Evolutionary conservation across 2,888 invertebrate genomes (phyloP).

Genomic region (Ametastegia equiseti): DNA sequence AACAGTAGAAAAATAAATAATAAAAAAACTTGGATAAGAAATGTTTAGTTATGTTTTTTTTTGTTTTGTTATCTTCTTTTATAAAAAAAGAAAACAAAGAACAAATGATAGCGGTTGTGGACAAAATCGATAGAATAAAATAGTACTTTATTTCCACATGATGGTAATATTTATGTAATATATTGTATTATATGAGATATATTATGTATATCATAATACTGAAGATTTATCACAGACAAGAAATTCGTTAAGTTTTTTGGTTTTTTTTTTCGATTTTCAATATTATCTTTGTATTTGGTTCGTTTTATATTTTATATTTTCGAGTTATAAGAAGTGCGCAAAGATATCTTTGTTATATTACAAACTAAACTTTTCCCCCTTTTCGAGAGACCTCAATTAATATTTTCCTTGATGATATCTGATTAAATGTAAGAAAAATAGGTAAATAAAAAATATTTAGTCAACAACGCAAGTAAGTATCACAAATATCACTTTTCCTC

Average conservation of each 20-base stretch:
- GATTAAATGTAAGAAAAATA: too few species aligned
- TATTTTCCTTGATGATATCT: too few species aligned
- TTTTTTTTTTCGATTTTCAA: not conserved
- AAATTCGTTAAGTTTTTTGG: not conserved
- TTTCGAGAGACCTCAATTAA: too few species aligned
- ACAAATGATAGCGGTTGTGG: conserved; percentile 60
- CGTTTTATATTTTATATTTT: conserved; percentile 18
- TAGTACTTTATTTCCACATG: conserved; percentile 61
- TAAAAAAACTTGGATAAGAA: not conserved
- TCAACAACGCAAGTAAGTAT: too few species aligned
- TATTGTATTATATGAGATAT: not conserved
- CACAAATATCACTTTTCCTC: too few species aligned
- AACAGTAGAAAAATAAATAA: not conserved
- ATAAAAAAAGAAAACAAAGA: conserved; percentile 56
- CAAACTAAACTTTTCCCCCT: not conserved
- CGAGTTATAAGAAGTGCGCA: conserved; percentile 13
- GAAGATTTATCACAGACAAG: conserved; percentile 59
- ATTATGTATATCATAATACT: conserved; percentile 61
- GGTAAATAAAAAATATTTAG: too few species aligned
- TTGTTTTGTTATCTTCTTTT: not conserved
- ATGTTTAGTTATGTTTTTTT: not conserved
- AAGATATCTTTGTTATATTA: too few species aligned
- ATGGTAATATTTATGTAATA: conserved; percentile 38
- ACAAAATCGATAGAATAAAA: conserved; percentile 62
- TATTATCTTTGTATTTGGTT: too few species aligned